Conservation (phyloP, 2,888 invertebrate species). For the Dolomedes plantarius region DNA sequence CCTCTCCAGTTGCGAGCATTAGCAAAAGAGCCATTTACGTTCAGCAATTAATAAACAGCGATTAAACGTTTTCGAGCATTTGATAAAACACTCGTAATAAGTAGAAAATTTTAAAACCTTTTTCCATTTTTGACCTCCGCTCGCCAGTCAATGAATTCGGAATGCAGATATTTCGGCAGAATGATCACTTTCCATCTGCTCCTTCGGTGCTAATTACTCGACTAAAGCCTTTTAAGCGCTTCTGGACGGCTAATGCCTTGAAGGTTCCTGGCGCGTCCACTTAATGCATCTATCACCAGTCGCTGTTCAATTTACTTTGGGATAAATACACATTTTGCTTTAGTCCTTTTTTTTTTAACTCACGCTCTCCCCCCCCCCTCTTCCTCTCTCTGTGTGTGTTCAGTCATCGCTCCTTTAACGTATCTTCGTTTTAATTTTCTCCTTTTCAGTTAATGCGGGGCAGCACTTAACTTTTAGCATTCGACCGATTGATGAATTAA, state of each 20-base stretch:
- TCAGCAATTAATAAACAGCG: not conserved
- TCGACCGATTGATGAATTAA: slow-evolving; percentile 58
- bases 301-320: slow-evolving; percentile 19
- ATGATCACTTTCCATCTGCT: slow-evolving; percentile 48
- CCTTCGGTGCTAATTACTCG: slow-evolving; percentile 48
- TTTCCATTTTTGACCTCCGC: slow-evolving; percentile 30
- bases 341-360: not conserved
- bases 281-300: slow-evolving; percentile 21
- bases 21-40: too few relatives aligned
- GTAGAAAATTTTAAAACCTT: slow-evolving; percentile 17
- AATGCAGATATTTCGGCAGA: not conserved
- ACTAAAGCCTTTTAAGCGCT: slow-evolving; percentile 31
- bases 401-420: slow-evolving; percentile 5
- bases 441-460: slow-evolving; percentile 39
- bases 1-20: too few relatives aligned
- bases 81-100: slow-evolving; percentile 5
- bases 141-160: slow-evolving; percentile 12
- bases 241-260: not conserved
- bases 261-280: not conserved
- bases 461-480: slow-evolving; percentile 62
- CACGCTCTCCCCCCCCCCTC: not conserved
- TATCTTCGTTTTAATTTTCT: slow-evolving; percentile 55
- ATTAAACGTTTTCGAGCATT: slow-evolving; percentile 2
- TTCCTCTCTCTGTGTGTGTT: not conserved
- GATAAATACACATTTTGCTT: slow-evolving; percentile 21